Conservation (phyloP, 1,140 invertebrate genomes). For the Pinna nobilis region DNA sequence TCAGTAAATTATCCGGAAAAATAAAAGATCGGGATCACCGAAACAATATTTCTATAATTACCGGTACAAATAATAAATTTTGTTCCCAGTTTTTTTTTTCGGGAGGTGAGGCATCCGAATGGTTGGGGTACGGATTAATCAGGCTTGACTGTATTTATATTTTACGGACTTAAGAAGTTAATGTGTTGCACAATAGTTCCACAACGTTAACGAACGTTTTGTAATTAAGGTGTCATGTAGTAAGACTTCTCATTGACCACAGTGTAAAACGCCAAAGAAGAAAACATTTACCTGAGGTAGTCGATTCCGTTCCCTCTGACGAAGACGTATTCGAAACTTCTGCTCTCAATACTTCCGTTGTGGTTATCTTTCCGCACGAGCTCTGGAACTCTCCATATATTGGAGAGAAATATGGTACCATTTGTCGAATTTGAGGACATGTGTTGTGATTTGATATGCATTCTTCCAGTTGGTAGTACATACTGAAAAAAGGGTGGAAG, state of each 20-base stretch:
- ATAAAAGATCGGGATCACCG: too few species aligned
- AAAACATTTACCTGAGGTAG: background rate
- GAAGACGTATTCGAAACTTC: background rate
- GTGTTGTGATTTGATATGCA: background rate
- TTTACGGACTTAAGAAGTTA: too few species aligned
- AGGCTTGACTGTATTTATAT: too few species aligned
- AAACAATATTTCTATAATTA: too few species aligned
- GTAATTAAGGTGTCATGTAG: too few species aligned
- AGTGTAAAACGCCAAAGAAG: background rate
- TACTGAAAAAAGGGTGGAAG: background rate
- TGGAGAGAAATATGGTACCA: constrained; percentile 3
- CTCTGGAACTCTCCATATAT: background rate
- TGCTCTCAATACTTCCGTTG: background rate
- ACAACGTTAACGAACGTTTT: too few species aligned
- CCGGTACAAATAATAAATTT: too few species aligned
- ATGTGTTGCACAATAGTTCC: too few species aligned
- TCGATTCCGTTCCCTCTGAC: background rate
- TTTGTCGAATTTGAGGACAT: constrained; percentile 6
- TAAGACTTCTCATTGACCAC: background rate
- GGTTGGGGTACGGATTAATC: too few species aligned
- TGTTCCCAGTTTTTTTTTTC: too few species aligned
- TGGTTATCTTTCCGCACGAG: background rate
- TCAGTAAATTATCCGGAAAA: too few species aligned
- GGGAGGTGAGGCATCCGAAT: too few species aligned
- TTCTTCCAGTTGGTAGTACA: background rate